Conservation (phyloP, 2,113 vertebrate species). For the Thunnus thynnus region DNA sequence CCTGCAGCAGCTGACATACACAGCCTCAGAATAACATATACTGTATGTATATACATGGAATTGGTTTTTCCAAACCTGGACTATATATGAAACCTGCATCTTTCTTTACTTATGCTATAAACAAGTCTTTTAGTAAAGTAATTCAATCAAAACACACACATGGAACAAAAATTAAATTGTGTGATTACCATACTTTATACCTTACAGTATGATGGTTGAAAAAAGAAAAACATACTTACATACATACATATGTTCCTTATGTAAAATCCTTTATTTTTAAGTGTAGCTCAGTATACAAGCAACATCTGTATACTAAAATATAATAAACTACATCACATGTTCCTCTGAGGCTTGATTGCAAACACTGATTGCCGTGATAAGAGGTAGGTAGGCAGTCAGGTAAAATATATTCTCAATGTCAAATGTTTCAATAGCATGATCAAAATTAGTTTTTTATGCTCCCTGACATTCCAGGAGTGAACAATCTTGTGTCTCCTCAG, state of each 20-base stretch:
- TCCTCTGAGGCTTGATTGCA: neutral
- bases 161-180: no score
- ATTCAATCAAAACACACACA: no score
- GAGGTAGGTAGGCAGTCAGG: neutral
- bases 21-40: neutral
- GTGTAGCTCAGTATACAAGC: neutral
- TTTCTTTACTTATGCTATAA: neutral
- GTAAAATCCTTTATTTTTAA: neutral
- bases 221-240: neutral
- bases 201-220: neutral
- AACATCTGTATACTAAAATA: neutral
- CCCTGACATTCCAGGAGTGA: neutral
- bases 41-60: neutral
- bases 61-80: neutral
- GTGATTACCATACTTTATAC: neutral
- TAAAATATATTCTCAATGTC: neutral
- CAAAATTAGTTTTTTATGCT: no score
- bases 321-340: neutral
- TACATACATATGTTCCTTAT: neutral
- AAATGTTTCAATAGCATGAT: no score
- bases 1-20: slow-evolving; percentile 4
- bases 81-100: neutral
- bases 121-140: neutral
- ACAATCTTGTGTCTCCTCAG: neutral
- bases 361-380: slow-evolving; percentile 4